These are phyloP conservation scores for Alcedo atthis DNA, from an alignment of 2,797 vertebrate species.

Conservation along the genomic window DNA sequence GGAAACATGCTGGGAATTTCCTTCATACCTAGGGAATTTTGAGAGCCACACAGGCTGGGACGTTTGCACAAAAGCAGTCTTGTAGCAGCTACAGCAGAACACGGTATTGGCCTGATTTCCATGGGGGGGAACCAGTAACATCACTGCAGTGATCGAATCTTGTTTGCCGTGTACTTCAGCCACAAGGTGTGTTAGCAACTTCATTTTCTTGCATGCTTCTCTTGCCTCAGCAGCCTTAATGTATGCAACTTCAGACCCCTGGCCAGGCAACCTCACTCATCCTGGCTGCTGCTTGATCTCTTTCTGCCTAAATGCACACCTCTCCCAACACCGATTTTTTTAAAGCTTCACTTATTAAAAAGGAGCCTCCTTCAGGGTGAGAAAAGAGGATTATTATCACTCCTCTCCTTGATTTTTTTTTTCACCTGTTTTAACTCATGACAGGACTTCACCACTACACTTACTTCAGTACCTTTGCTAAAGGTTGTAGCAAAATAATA, in stretches of 20 bases:
- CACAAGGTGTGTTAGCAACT: not conserved
- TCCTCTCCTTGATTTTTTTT: not conserved
- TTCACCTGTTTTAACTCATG: not conserved
- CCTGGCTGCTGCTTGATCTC: not conserved
- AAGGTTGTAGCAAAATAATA: not conserved
- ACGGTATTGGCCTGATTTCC: not conserved
- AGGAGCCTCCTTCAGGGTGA: not conserved
- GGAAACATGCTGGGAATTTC: not conserved
- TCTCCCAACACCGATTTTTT: not conserved
- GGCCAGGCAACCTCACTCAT: not conserved
- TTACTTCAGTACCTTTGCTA: not conserved
- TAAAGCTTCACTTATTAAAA: not conserved
- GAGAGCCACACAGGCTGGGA: not conserved
- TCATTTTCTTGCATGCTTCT: not conserved
- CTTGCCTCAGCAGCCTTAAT: not conserved
- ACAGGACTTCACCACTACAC: not conserved
- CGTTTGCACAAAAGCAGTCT: not conserved
- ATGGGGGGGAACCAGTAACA: not conserved
- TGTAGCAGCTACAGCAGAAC: not conserved
- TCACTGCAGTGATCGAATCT: not conserved
- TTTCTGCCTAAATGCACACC: not conserved
- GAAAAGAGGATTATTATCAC: not conserved
- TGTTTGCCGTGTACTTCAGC: not conserved
- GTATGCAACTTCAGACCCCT: not conserved
- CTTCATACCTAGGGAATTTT: not conserved